A percentile compares a stretch with the other conserved stretches of the same genome.
These are phyloP conservation scores for Pteronura brasiliensis DNA, from an alignment of 2,113 vertebrate genomes.

Conservation along the genomic window DNA sequence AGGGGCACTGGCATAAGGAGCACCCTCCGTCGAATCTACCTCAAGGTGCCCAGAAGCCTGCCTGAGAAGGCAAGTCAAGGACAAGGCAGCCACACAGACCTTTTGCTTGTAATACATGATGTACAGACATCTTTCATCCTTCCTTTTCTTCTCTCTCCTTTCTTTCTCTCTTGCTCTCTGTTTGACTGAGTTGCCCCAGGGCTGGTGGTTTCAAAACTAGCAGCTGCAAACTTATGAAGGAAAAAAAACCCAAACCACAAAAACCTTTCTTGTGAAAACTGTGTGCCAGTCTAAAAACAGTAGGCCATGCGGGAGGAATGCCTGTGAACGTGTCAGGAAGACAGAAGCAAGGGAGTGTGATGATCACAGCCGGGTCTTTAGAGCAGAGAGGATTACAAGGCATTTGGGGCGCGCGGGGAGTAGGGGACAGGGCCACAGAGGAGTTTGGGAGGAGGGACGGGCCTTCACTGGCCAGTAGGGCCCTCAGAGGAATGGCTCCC, in stretches of 20 bases:
- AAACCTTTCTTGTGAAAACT: constrained; percentile 62
- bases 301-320: neutral
- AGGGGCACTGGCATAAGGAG: neutral
- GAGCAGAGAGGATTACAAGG: fast-evolving
- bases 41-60: neutral
- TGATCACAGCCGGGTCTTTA: neutral
- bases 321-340: neutral
- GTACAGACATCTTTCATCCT: neutral
- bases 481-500: neutral
- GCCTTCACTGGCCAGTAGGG: neutral
- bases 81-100: neutral
- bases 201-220: constrained; percentile 80
- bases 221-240: constrained; percentile 80
- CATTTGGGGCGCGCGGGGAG: fast-evolving
- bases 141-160: neutral
- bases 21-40: neutral
- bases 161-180: constrained; percentile 42
- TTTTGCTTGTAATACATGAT: neutral
- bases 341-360: neutral
- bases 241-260: constrained; percentile 77
- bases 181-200: constrained; percentile 53
- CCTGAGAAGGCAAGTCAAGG: neutral
- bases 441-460: neutral
- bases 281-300: constrained; percentile 64
- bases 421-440: neutral